Base-by-base conservation (phyloP, 2,113 vertebrate genomes). In the Oryzias woworae region DNA sequence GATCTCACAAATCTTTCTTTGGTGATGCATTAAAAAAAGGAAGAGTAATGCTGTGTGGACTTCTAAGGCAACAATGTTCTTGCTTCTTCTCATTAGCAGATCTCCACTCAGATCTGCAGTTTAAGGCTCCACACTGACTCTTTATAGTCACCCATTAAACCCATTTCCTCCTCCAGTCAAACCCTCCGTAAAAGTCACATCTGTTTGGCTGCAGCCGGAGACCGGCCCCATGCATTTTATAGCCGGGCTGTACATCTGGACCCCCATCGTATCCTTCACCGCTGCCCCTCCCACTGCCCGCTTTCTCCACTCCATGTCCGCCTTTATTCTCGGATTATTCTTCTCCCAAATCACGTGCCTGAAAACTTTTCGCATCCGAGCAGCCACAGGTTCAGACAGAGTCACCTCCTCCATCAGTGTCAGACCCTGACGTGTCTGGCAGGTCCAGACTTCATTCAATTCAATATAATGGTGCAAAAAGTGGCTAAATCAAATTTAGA, bases 131-230 rank as follows among this genome's bases (percentile, higher is more conserved):
- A 79, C 13, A 18, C 68, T 45, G 74, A 82, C 71, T 83, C 67
- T 66, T 81, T 73, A 86, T 77, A 75, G 60, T 66, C 50, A 57
- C 24, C 73, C 63, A 84, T 85, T 84, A 87, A 46, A 80, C 48
- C 65, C 1, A 49, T 80, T 86, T 86, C 88, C 80, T 89, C 71
- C 64, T 81, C 66, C 80, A 41, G 56, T 81, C 71, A 72, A 73
- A 79, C 24, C 6, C 78, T 86, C 81, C 73, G 82, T 87, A 83
- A 86, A 80, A 69, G 70, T 52, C 76, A 84, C 88, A 90, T 89
- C 85, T 90, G 89, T 78, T 84, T 58, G 68, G 53, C 64, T 65
- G 50, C 67, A 3, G 68, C 70, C 78, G 71, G 59, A 59, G 58
- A 64, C 60, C 46, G 10, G 31, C 63, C 67, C 69, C 1, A 3